Percentiles rank a stretch among this genome's conserved stretches.
These are phyloP conservation scores for Glossosoma conforme DNA, from an alignment of 1,140 invertebrate species.

Conservation along the genomic window DNA sequence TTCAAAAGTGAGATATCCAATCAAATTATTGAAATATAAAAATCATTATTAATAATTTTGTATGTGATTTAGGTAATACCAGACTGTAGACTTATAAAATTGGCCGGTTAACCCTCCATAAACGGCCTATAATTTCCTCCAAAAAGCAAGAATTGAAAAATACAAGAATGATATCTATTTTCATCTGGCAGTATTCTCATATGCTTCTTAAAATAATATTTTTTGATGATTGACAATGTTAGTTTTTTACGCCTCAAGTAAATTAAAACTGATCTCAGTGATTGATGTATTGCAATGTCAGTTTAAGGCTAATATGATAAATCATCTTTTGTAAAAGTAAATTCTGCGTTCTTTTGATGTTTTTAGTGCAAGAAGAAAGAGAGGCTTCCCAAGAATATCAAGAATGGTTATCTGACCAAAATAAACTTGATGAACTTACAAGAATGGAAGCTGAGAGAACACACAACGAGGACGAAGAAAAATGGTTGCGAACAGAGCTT, in stretches of 20 bases:
- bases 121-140: not conserved
- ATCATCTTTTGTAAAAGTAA: slow-evolving; percentile 3
- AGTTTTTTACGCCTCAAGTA: no score
- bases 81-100: not conserved
- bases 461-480: slow-evolving; percentile 46
- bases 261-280: no score
- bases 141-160: no score
- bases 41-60: not conserved
- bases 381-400: slow-evolving; percentile 42
- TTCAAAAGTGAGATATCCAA: no score
- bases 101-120: not conserved
- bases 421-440: slow-evolving; percentile 39
- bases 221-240: not conserved
- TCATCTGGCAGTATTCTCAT: not conserved
- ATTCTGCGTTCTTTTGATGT: slow-evolving; percentile 12
- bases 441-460: slow-evolving; percentile 41
- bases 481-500: slow-evolving; percentile 43
- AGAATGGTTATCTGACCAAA: slow-evolving; percentile 42
- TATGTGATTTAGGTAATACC: not conserved
- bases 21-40: not conserved
- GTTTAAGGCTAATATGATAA: slow-evolving; percentile 1
- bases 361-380: slow-evolving; percentile 33
- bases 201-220: not conserved
- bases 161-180: not conserved
- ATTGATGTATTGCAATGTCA: not conserved